phyloP scores from a whole-genome alignment of 2,797 vertebrate species.

The Pangasius krempfi region DNA sequence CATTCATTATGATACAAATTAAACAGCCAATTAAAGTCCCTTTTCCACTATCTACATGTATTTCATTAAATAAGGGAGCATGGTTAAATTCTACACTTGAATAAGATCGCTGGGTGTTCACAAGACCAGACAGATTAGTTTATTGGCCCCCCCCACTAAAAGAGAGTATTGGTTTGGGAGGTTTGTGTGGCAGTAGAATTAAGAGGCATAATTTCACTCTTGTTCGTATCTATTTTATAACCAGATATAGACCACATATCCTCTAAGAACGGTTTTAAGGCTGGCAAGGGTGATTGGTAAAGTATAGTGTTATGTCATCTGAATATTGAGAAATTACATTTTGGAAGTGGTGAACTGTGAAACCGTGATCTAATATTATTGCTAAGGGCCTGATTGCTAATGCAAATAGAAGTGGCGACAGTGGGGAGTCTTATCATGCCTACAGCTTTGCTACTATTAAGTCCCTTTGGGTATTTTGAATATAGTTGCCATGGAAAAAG shows the following conservation, averaged over 20 bases:
- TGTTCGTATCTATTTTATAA: not conserved
- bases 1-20: not conserved
- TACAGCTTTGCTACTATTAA: not conserved
- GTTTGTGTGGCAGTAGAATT: not conserved
- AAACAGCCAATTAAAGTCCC: not conserved
- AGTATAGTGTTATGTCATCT: not conserved
- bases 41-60: not conserved
- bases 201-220: not conserved
- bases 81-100: not conserved
- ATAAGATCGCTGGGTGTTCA: not conserved
- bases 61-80: not conserved
- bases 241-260: not conserved
- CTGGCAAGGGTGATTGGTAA: not conserved
- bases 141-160: not conserved
- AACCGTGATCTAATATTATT: not conserved
- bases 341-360: no score
- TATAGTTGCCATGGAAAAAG: not conserved
- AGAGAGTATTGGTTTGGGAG: not conserved
- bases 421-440: not conserved
- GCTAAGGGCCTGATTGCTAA: not conserved
- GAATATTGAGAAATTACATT: not conserved
- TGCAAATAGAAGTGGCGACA: not conserved
- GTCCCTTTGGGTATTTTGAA: not conserved
- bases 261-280: not conserved
- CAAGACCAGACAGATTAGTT: not conserved